Base-by-base conservation (phyloP, 35 echinoderm and acorn worm species). In the Stichopus chloronotus region DNA sequence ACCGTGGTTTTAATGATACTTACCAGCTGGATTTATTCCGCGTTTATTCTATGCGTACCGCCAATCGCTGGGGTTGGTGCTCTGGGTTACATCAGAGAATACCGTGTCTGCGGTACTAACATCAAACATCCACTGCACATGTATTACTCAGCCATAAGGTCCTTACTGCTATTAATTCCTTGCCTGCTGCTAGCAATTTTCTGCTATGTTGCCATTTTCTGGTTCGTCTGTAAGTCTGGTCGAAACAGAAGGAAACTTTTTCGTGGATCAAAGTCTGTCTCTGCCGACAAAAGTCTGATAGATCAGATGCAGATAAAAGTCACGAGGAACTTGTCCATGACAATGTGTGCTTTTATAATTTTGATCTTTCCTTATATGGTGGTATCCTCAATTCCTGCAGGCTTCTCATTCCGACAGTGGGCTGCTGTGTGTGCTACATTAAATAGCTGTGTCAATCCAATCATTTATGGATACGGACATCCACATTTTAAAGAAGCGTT, bases 401-500 rank as follows among this genome's bases (percentile, higher is more conserved):
- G 5, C 6, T 60, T 63, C 57, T 17, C 57, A 8, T 14, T 88
- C 6, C 16, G 60, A 3, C 85, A 56, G 22, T 88, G 85, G 85
- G 85, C 57, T 1, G 54, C 85, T 69, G 9, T 88, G 57, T 69
- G 55, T 12, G 57, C 11, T 20, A 5, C 58, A 7, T 8, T 63
- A 0, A 88, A 88, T 63, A 88, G 56, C 57, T 88, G 57, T 69
- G 11, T 87, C 6, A 87, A 87, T n/a, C 83, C 83, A 7, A 9
- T 87, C 83, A 87, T 87, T 8, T 87, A 88, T 61, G 85, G 85
- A 5, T 59, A 63, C 57, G 21, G 58, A 6, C 85, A 88, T 59
- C 85, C 85, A 16, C 52, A 88, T 4, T 88, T 88, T 58, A 88
- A 88, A 14, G 85, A 88, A 52, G 85, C 63, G 21, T 88, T 61